Evolutionary conservation across 2,113 vertebrate species (phyloP), one percentile per base, ranked within the genome.

Genomic region (Melanostigma gelatinosum): DNA sequence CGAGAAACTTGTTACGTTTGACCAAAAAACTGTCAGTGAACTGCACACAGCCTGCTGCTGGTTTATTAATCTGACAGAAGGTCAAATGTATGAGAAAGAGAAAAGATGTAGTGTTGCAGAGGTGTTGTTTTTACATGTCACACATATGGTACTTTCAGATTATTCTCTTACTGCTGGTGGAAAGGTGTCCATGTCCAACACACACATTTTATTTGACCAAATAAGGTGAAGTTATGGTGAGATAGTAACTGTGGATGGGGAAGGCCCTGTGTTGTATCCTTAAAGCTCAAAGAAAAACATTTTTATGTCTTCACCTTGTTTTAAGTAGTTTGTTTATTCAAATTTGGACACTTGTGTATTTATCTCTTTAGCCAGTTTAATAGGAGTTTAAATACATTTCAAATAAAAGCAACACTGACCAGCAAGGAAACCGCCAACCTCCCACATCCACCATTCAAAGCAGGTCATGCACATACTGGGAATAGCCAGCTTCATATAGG

Each of bases 401-500:
- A 3, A 54, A 71, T 7, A 15, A 61, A 65, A 74, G 72, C 0
- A n/a, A 29, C 4, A 89, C 92, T 87, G 55, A 97, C 97, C 97
- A 88, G 96, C 93, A 12, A 99, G 92, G 83, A 97, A 96, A 65
- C 95, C 94, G 6, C 96, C 96, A 0, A 97, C 84, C 66, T 98
- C 98, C 84, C 96, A 99, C 22, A 97, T 84, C 97, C 97, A 99
- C 96, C 97, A 97, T 72, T 98, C 97, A 24, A 97, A 97, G 74
- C 92, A 98, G 73, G 96, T 27, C 97, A 97, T 98, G 8, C 97
- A 87, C 79, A 93, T 91, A 80, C 97, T 95, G 22, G 97, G 96
- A 38, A 98, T 8, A 0, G 96, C 97, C 87, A 98, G 94, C 42
- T 79, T 90, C 93, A 95, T 95, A 48, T 95, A 99, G 50, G 95